Evolutionary conservation across 2,888 invertebrate genomes (phyloP).

Genomic region (Drosophila kuntzei): DNA sequence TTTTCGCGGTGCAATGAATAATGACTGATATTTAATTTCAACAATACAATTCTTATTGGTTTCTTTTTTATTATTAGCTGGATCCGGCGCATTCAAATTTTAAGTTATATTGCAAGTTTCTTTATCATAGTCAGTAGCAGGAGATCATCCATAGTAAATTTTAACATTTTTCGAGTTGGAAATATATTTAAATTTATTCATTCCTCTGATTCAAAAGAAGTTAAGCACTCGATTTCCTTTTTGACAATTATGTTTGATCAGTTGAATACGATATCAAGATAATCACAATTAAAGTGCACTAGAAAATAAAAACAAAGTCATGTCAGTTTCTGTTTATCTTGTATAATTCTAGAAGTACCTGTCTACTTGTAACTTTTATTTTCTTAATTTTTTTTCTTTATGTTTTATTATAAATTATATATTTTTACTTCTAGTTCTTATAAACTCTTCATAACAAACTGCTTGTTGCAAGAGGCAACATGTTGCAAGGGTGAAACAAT

Average conservation of each 20-base stretch:
- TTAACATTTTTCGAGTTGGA: constrained; percentile 34
- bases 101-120: constrained; percentile 25
- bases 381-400: background rate
- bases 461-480: no score
- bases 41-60: constrained; percentile 23
- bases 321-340: background rate
- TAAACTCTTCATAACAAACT: no score
- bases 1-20: constrained; percentile 50
- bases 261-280: constrained; percentile 12
- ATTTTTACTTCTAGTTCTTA: no score
- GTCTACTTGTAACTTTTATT: background rate
- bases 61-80: constrained; percentile 9
- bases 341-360: background rate
- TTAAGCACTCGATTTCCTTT: constrained; percentile 1
- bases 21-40: constrained; percentile 23
- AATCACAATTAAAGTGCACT: constrained; percentile 35
- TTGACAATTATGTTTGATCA: constrained; percentile 7
- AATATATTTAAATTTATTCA: constrained; percentile 14
- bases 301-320: constrained; percentile 10
- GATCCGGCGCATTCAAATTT: constrained; percentile 19
- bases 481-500: background rate
- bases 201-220: constrained; percentile 14
- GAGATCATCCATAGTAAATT: constrained; percentile 19
- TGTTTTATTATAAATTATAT: no score
- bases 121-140: constrained; percentile 25